These are phyloP conservation scores for Labeo calbasu DNA, from an alignment of 2,797 vertebrate species.

Conservation along the genomic window DNA sequence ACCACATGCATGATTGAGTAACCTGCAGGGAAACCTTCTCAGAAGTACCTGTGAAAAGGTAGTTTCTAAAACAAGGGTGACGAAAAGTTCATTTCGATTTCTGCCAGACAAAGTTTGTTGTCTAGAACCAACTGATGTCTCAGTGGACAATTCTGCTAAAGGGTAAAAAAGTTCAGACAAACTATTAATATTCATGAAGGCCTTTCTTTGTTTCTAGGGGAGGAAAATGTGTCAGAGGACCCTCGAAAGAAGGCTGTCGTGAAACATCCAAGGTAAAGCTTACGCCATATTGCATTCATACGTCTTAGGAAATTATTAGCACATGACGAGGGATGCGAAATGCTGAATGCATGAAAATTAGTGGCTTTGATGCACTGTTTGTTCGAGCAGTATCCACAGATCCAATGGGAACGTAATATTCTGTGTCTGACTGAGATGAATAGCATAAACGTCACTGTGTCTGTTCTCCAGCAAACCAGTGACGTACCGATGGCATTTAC, in stretches of 20 bases:
- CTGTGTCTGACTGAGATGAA: conserved; percentile 44
- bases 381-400: background rate
- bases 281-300: background rate
- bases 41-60: conserved; percentile 64
- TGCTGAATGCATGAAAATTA: conserved; percentile 11
- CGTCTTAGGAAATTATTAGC: background rate
- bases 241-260: conserved; percentile 17
- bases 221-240: conserved; percentile 35
- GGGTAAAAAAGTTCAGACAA: conserved; percentile 22
- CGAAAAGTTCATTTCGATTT: conserved; percentile 47
- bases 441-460: conserved; percentile 23
- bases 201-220: conserved; percentile 3
- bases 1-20: conserved; percentile 58
- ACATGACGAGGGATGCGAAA: background rate
- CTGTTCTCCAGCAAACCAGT: conserved; percentile 26
- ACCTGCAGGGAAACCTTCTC: conserved; percentile 65
- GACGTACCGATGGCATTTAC: conserved; percentile 41
- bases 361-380: conserved; percentile 29
- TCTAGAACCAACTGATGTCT: conserved; percentile 26
- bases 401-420: conserved; percentile 20
- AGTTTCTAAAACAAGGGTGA: conserved; percentile 48
- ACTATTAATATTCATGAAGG: conserved; percentile 25
- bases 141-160: conserved; percentile 25
- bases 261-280: conserved; percentile 35
- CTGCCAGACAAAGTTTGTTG: conserved; percentile 32